Base-by-base conservation (phyloP, 2,888 invertebrate species). In the Eulithis testata region DNA sequence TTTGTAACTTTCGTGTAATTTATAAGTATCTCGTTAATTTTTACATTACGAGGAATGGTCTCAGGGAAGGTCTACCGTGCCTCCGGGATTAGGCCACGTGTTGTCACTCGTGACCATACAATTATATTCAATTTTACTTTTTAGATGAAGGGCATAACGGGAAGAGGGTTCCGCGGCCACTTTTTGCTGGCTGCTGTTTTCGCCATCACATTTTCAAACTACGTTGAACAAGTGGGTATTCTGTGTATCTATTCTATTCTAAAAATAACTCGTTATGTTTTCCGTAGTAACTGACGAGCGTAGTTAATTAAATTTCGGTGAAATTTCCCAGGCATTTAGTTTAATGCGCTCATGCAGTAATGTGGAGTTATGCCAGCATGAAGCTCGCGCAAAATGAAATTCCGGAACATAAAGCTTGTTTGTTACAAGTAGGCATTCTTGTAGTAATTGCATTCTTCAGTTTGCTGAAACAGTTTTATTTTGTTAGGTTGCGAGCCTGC, bases 401-500 rank as follows among this genome's bases (percentile, higher is more conserved):
- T 74, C 73, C 71, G 58, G 57, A 59, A 54, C 60, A 67, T 58
- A 65, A 21, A 64, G 67, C 65, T 54, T 65, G 57, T 66, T 60
- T 65, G 58, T 66, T 60, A 63, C 64, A 65, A 58, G 65, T 54
- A 65, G 68, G 66, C 64, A 58, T 57, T 63, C 52, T 52, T 53
- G 57, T 61, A 50, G 49, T 36, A 54, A 44, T 47, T 60, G 54
- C 61, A 61, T 59, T 61, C 63, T 67, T 27, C 51, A 52, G 54
- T 49, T 54, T 55, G 57, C 65, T 56, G 44, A 62, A 58, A 40
- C 58, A 31, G 63, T 27, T 71, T 69, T 63, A 50, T 70, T 73
- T 71, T 69, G 52, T 59, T 77, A 91, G 92, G 92, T 89, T 69
- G 81, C 80, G 71, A 85, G 89, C 68, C 72, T 89, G 70, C 90